These are phyloP conservation scores for Trichacis sp. DNA, from an alignment of 2,888 invertebrate genomes.

Conservation along the genomic window DNA sequence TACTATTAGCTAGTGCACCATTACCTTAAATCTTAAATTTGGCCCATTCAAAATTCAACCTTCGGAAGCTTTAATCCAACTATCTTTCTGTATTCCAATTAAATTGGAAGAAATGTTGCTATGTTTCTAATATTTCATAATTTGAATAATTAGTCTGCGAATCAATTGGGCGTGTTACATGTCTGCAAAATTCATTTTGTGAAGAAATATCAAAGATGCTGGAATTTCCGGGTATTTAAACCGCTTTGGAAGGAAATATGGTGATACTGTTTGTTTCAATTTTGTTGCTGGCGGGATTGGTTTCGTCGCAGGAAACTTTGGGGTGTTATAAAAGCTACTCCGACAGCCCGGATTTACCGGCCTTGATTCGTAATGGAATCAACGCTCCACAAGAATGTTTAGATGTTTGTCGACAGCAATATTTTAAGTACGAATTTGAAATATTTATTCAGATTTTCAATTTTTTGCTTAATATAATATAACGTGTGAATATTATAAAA, in stretches of 20 bases:
- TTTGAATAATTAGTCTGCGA: too few relatives aligned
- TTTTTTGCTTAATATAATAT: too few relatives aligned
- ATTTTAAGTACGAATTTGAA: conserved; percentile 58
- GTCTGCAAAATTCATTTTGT: not conserved
- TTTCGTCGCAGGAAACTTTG: conserved; percentile 42
- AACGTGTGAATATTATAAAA: too few relatives aligned
- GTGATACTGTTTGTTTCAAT: conserved; percentile 7
- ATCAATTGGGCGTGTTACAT: not conserved
- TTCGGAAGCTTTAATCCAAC: too few relatives aligned
- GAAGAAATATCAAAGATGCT: not conserved
- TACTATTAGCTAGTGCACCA: not conserved
- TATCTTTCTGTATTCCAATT: too few relatives aligned
- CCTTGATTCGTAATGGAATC: conserved; percentile 45
- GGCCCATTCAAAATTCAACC: not conserved
- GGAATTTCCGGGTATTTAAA: not conserved
- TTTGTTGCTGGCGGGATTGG: conserved; percentile 17
- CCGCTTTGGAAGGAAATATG: conserved; percentile 10
- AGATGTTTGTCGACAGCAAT: conserved; percentile 55
- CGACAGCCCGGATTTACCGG: conserved; percentile 51
- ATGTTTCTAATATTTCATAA: too few relatives aligned
- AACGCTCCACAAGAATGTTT: conserved; percentile 53
- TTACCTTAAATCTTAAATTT: not conserved
- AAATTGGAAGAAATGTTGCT: too few relatives aligned
- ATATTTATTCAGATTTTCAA: too few relatives aligned
- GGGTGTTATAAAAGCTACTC: conserved; percentile 57